Evolutionary conservation across 1,140 invertebrate genomes (phyloP).

Genomic region (Antheraea pernyi): DNA sequence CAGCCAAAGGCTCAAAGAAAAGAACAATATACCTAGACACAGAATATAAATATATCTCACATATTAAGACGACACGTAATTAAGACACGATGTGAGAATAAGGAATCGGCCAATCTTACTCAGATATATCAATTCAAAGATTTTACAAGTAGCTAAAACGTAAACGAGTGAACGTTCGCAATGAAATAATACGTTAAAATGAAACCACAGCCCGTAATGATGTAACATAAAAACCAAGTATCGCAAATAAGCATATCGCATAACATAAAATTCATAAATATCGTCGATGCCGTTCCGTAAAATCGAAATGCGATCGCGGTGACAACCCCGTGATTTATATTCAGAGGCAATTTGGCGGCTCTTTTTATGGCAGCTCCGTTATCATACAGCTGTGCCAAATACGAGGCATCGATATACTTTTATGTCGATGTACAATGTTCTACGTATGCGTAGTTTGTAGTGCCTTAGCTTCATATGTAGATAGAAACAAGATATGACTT

Average conservation of each 20-base stretch:
- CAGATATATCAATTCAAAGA: neutral
- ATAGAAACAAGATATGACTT: too few species aligned
- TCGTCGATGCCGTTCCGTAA: conserved; percentile 29
- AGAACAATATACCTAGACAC: too few species aligned
- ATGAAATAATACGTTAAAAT: conserved; percentile 4
- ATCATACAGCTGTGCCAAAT: conserved; percentile 48
- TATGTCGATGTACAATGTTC: conserved; percentile 4
- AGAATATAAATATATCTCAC: too few species aligned
- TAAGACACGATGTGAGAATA: too few species aligned
- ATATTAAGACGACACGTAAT: too few species aligned
- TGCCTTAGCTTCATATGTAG: neutral
- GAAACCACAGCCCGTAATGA: neutral
- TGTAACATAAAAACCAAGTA: neutral
- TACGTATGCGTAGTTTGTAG: neutral
- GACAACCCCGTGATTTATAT: conserved; percentile 57
- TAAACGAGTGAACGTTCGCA: neutral
- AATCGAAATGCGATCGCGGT: conserved; percentile 33
- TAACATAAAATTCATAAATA: conserved; percentile 32
- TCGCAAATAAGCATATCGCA: conserved; percentile 4
- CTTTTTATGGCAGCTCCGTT: conserved; percentile 42
- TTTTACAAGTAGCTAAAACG: neutral
- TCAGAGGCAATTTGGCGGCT: conserved; percentile 54
- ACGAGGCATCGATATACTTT: conserved; percentile 11
- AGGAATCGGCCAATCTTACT: too few species aligned
- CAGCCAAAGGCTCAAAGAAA: too few species aligned